A percentile compares a stretch with the other conserved stretches of the same genome.
Conservation (phyloP, 2,888 invertebrate genomes). For the Pyrrhosoma nymphula region DNA sequence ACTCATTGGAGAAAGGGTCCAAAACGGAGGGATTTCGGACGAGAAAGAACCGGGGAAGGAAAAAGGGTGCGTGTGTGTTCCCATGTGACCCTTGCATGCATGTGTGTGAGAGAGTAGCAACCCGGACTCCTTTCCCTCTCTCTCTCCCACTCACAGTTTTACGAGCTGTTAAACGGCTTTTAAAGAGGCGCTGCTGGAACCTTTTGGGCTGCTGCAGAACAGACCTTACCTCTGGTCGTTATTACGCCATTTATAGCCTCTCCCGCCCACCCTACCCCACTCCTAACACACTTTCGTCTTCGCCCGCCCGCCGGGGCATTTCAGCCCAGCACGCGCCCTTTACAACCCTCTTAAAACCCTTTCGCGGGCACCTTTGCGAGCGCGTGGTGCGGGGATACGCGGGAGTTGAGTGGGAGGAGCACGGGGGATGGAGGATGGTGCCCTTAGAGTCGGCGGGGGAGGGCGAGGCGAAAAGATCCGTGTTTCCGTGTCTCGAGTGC, state of each 20-base stretch:
- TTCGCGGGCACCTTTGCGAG: conserved; percentile 45
- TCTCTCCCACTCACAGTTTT: conserved; percentile 50
- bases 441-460: not conserved
- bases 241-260: conserved; percentile 61
- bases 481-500: no score
- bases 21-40: conserved; percentile 8
- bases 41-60: not conserved
- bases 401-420: not conserved
- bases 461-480: not conserved
- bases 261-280: not conserved
- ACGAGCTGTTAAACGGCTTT: conserved; percentile 66
- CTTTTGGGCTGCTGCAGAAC: conserved; percentile 44
- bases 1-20: not conserved
- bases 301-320: conserved; percentile 23
- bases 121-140: conserved; percentile 37
- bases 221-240: conserved; percentile 63
- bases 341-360: conserved; percentile 45
- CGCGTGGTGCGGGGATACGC: not conserved
- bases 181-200: conserved; percentile 65
- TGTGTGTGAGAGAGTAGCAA: not conserved
- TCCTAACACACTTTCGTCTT: not conserved
- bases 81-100: not conserved
- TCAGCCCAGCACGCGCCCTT: conserved; percentile 42
- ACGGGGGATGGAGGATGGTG: not conserved
- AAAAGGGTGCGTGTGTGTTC: not conserved